Percentiles rank a stretch among this genome's conserved stretches.
phyloP scores from a whole-genome alignment of 2,888 invertebrate genomes.

The Spilarctia lutea region DNA sequence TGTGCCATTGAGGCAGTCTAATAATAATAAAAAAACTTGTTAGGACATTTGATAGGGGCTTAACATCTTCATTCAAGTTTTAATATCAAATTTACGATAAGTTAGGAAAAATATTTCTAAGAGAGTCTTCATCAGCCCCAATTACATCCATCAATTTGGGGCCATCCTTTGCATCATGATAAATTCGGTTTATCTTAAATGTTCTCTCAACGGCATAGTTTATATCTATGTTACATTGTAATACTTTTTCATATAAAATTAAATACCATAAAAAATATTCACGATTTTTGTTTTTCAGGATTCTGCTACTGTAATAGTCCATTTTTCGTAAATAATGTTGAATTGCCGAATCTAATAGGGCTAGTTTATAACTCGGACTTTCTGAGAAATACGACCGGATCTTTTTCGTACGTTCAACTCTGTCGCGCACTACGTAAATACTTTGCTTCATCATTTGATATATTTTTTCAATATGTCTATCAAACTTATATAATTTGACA shows the following conservation, averaged over 20 bases:
- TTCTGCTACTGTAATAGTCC: not conserved
- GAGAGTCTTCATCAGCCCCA: not conserved
- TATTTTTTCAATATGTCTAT: constrained; percentile 10
- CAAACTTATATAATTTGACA: not conserved
- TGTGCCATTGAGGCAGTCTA: too few relatives aligned
- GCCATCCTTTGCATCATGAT: not conserved
- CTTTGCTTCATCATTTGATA: constrained; percentile 13
- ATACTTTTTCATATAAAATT: constrained; percentile 11
- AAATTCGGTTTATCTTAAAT: not conserved
- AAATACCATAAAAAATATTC: constrained; percentile 7
- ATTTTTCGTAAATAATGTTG: constrained; percentile 11
- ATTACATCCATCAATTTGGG: not conserved
- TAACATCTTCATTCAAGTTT: not conserved
- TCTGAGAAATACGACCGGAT: not conserved
- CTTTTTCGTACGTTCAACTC: constrained; percentile 9
- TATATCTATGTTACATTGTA: constrained; percentile 13
- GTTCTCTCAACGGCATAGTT: constrained; percentile 14
- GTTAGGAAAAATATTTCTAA: not conserved
- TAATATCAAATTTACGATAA: too few relatives aligned
- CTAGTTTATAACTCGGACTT: constrained; percentile 7
- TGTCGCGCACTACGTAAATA: constrained; percentile 9
- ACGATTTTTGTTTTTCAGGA: not conserved
- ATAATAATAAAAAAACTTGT: not conserved
- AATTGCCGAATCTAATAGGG: constrained; percentile 13
- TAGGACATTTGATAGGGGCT: not conserved